phyloP scores from a whole-genome alignment of 2,888 invertebrate species.

The Pharmacophagus antenor region DNA sequence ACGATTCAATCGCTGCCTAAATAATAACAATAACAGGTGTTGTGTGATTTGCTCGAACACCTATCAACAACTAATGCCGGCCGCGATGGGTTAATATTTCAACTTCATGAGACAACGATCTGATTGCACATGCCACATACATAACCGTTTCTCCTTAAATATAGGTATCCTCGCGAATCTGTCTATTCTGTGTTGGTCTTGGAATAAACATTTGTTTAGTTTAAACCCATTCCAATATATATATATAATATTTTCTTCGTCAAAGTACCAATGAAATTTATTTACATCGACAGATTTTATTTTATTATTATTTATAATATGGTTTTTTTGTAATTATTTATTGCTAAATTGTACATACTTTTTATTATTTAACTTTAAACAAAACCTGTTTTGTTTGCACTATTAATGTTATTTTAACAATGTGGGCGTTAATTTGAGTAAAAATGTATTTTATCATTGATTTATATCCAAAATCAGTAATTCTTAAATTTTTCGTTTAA shows the following conservation, averaged over 20 bases:
- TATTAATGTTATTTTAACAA: conserved; percentile 45
- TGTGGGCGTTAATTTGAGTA: conserved; percentile 35
- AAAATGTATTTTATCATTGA: conserved; percentile 38
- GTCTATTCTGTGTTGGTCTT: conserved; percentile 36
- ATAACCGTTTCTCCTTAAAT: background rate
- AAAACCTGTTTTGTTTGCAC: conserved; percentile 55
- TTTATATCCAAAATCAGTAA: conserved; percentile 37
- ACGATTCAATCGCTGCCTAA: too few species aligned
- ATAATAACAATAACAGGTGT: too few species aligned
- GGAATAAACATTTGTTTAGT: conserved; percentile 34
- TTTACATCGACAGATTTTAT: conserved; percentile 50
- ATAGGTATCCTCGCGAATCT: conserved; percentile 30
- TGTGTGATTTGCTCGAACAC: too few species aligned
- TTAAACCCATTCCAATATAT: conserved; percentile 61
- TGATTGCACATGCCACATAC: background rate
- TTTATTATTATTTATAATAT: conserved; percentile 37
- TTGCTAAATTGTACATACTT: conserved; percentile 77
- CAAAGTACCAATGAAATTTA: conserved; percentile 40
- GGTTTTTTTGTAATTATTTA: conserved; percentile 71
- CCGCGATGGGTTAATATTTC: too few species aligned
- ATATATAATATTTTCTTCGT: conserved; percentile 44
- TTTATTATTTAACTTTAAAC: conserved; percentile 77
- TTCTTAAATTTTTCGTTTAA: conserved; percentile 34
- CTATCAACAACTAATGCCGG: too few species aligned
- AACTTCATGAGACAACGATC: too few species aligned